A percentile compares a stretch with the other conserved stretches of the same genome.
Evolutionary conservation across 1,140 invertebrate species (phyloP).

Genomic region (Zaprionus capensis): DNA sequence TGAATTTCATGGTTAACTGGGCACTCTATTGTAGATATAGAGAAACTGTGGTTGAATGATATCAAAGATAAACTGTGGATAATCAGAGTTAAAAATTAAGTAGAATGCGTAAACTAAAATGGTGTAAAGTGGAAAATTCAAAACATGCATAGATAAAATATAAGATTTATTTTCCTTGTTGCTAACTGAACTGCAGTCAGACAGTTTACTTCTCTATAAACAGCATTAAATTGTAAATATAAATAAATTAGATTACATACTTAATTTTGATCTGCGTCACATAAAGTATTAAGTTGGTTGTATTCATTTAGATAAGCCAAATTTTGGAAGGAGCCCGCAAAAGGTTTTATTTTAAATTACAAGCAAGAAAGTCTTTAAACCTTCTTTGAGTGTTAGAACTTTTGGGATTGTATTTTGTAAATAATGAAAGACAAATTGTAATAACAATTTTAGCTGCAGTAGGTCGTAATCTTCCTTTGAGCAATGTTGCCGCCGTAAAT

Average conservation of each 20-base stretch:
- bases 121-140: too few relatives aligned
- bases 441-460: background rate
- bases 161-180: background rate
- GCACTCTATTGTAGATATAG: background rate
- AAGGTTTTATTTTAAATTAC: background rate
- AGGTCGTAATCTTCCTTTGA: background rate
- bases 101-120: too few relatives aligned
- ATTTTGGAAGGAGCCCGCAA: background rate
- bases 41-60: background rate
- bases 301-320: background rate
- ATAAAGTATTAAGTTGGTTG: background rate
- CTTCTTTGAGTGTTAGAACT: background rate
- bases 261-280: background rate
- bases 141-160: too few relatives aligned
- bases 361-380: background rate
- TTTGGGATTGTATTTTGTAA: background rate
- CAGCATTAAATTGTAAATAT: background rate
- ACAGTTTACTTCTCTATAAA: background rate
- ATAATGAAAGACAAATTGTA: background rate
- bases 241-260: background rate
- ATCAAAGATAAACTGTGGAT: background rate
- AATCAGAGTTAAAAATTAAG: background rate
- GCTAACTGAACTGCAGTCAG: background rate
- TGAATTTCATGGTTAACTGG: background rate
- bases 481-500: background rate